A percentile compares a stretch with the other conserved stretches of the same genome.
phyloP scores from a whole-genome alignment of 1,140 invertebrate genomes.

The Hyles euphorbiae region DNA sequence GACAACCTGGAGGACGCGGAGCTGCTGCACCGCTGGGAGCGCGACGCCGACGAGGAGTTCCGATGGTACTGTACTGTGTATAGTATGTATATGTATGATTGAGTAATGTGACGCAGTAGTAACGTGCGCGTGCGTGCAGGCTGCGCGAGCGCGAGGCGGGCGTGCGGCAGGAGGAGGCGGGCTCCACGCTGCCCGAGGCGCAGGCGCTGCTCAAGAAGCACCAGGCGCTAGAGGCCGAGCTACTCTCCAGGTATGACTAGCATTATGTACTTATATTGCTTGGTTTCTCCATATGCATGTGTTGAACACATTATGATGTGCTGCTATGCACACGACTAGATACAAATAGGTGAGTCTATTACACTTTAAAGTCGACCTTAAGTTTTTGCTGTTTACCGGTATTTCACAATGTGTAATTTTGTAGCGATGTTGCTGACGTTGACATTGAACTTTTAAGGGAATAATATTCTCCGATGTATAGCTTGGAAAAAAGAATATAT shows the following conservation, averaged over 20 bases:
- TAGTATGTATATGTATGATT: neutral
- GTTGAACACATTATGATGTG: too few species aligned
- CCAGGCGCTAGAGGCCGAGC: constrained; percentile 88
- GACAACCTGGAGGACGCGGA: constrained; percentile 93
- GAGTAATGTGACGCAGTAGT: neutral
- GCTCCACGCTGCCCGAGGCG: constrained; percentile 90
- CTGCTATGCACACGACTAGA: too few species aligned
- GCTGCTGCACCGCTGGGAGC: constrained; percentile 88
- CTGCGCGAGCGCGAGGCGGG: constrained; percentile 89
- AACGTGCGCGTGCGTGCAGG: constrained; percentile 19
- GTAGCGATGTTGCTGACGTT: too few species aligned
- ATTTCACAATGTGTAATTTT: too few species aligned
- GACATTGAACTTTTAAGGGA: too few species aligned
- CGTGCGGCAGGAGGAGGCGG: constrained; percentile 87
- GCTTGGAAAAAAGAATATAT: too few species aligned
- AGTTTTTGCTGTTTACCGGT: too few species aligned
- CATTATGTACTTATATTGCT: too few species aligned
- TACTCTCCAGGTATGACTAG: constrained; percentile 67
- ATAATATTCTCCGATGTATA: too few species aligned
- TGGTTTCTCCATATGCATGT: too few species aligned
- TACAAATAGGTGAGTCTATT: too few species aligned
- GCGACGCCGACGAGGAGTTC: constrained; percentile 91
- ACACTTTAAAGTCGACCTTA: too few species aligned
- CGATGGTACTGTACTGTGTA: constrained; percentile 77
- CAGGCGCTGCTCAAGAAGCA: constrained; percentile 98